phyloP scores from a whole-genome alignment of 2,113 vertebrate species.

The Oceanodroma tethys region DNA sequence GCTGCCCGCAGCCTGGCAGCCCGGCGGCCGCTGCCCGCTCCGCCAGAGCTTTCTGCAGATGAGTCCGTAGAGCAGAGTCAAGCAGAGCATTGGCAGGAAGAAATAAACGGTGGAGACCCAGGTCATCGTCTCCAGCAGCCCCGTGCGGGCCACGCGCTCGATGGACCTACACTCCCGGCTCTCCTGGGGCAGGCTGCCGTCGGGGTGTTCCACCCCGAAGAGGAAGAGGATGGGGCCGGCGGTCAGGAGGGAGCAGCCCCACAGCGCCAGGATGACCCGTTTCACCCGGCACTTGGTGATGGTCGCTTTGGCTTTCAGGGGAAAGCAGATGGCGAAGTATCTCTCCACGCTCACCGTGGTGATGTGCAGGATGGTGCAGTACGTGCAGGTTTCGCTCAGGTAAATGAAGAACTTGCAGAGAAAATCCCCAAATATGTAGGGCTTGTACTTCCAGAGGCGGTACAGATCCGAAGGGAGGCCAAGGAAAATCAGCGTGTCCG shows the following conservation, averaged over 20 bases:
- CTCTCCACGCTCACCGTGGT: conserved; percentile 23
- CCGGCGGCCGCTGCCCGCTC: neutral
- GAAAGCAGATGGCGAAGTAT: conserved; percentile 39
- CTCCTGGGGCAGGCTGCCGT: neutral
- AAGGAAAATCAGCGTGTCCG: neutral
- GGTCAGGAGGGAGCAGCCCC: neutral
- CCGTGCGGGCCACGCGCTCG: neutral
- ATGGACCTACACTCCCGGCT: neutral
- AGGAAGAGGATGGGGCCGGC: conserved; percentile 22
- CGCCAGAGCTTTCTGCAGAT: conserved; percentile 13
- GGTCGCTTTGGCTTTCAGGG: conserved; percentile 21
- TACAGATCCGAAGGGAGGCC: conserved; percentile 40
- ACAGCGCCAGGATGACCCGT: neutral
- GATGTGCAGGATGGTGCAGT: conserved; percentile 46
- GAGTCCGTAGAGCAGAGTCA: conserved; percentile 21
- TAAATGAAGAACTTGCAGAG: conserved; percentile 37
- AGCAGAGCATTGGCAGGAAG: conserved; percentile 3
- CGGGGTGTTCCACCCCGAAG: neutral
- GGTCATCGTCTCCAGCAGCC: neutral
- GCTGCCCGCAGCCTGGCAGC: neutral
- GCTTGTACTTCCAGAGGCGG: conserved; percentile 43
- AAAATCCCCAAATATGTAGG: conserved; percentile 41
- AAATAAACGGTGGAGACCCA: conserved; percentile 51
- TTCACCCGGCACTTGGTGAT: conserved; percentile 19
- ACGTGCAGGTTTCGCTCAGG: conserved; percentile 30